These are phyloP conservation scores for Perodicticus potto DNA, from an alignment of 2,797 vertebrate genomes.

Conservation along the genomic window DNA sequence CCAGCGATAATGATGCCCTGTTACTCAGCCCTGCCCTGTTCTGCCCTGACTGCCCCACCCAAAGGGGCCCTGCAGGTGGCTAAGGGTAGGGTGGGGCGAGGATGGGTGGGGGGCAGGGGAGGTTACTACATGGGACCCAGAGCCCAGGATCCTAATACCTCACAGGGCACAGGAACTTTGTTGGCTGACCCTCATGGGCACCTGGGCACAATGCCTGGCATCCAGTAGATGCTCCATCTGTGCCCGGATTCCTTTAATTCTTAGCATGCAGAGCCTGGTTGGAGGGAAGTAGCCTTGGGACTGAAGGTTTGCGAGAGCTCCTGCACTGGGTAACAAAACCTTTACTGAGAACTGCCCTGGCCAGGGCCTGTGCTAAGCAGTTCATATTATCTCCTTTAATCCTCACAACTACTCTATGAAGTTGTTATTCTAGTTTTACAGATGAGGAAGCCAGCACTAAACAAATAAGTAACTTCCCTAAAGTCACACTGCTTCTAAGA, in stretches of 20 bases:
- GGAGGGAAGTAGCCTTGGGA: too few species aligned
- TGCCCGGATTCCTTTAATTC: background rate
- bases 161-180: background rate
- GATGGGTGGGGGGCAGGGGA: too few species aligned
- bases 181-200: background rate
- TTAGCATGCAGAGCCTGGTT: rapidly evolving
- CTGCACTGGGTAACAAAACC: background rate
- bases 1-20: constrained; percentile 55
- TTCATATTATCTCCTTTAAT: background rate
- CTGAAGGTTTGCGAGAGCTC: background rate
- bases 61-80: background rate
- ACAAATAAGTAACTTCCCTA: background rate
- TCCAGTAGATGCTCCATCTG: background rate
- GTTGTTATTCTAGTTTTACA: background rate
- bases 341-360: rapidly evolving
- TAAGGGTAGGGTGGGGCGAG: background rate
- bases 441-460: background rate
- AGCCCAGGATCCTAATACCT: background rate
- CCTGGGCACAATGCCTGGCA: background rate
- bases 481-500: background rate
- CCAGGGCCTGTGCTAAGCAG: background rate
- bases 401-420: background rate
- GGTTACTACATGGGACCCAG: background rate
- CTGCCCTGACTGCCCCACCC: constrained; percentile 57
- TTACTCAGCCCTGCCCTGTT: constrained; percentile 53